These are phyloP conservation scores for Sminthurinus aureus DNA, from an alignment of 2,888 invertebrate genomes.

Conservation along the genomic window DNA sequence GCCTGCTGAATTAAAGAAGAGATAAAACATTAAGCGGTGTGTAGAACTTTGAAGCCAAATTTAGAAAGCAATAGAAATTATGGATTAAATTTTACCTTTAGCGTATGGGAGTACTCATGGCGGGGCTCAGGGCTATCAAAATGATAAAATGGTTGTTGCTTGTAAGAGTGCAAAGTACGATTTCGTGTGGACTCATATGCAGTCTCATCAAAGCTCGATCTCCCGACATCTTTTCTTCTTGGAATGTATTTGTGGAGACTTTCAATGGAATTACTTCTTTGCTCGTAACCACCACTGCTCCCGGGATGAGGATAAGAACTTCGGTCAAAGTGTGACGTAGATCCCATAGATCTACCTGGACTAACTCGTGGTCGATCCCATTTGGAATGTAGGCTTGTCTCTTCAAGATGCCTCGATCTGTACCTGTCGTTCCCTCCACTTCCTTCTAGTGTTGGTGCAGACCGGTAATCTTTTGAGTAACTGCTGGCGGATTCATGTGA, in stretches of 20 bases:
- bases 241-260: constrained; percentile 17
- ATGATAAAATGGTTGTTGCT: neutral
- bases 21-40: neutral
- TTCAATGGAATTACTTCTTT: neutral
- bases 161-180: neutral
- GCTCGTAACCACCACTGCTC: neutral
- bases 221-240: constrained; percentile 21
- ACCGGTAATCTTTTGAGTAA: neutral
- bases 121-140: neutral
- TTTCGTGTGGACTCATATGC: constrained; percentile 7
- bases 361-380: neutral
- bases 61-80: neutral
- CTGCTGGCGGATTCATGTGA: neutral
- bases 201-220: constrained; percentile 27
- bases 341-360: neutral
- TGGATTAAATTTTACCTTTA: constrained; percentile 17
- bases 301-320: neutral
- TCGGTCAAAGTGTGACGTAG: neutral
- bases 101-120: constrained; percentile 15
- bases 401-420: neutral
- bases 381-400: constrained; percentile 24
- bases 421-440: neutral
- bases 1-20: constrained; percentile 14
- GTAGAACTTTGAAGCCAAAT: neutral
- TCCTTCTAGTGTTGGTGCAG: neutral